Evolutionary conservation across 2,113 vertebrate genomes (phyloP).

Genomic region (Hipposideros armiger): DNA sequence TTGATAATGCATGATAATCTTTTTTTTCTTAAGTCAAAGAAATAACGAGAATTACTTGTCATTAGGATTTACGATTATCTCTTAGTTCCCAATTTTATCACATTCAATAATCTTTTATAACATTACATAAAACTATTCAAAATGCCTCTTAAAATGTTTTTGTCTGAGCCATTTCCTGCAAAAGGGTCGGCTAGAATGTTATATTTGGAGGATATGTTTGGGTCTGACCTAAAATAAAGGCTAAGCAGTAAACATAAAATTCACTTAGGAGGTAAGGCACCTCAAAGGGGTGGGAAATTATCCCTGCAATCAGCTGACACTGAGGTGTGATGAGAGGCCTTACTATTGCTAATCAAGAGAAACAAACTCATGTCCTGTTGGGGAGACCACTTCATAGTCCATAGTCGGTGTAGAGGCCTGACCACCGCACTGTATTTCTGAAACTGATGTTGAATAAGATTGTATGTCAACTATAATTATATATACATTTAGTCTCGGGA

Average conservation of each 20-base stretch:
- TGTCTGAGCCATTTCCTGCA: slow-evolving; percentile 10
- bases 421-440: too few species aligned
- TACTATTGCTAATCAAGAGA: not conserved
- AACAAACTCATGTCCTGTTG: not conserved
- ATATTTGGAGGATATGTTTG: slow-evolving; percentile 23
- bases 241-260: not conserved
- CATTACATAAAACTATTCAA: slow-evolving; percentile 24
- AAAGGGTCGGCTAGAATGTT: slow-evolving; percentile 7
- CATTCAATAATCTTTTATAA: not conserved
- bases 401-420: too few species aligned
- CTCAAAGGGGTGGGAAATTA: not conserved
- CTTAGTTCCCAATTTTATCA: slow-evolving; percentile 36
- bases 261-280: not conserved
- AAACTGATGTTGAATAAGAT: too few species aligned
- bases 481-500: too few species aligned
- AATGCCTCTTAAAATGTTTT: not conserved
- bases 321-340: not conserved
- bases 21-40: slow-evolving; percentile 50
- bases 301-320: not conserved
- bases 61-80: not conserved
- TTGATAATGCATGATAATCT: not conserved
- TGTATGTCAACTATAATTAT: too few species aligned
- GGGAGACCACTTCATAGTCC: too few species aligned
- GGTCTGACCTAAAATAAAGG: not conserved
- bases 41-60: not conserved